A percentile compares a stretch with the other conserved stretches of the same genome.
Conservation (phyloP, 1,140 invertebrate species). For the Cydia amplana region DNA sequence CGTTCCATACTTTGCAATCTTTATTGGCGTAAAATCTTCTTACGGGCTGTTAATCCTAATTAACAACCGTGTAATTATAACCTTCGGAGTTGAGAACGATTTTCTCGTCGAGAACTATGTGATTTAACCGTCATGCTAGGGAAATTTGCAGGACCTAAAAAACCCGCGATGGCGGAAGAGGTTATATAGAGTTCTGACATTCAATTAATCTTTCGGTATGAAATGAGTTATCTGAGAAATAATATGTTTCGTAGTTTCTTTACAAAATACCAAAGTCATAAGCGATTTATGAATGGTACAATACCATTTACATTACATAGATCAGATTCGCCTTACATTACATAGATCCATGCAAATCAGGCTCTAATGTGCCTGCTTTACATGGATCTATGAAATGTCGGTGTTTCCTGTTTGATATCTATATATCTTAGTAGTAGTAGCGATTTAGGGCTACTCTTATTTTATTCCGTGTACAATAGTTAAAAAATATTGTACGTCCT, state of each 20-base stretch:
- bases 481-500: too few relatives aligned
- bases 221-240: constrained; percentile 31
- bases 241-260: constrained; percentile 29
- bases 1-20: constrained; percentile 46
- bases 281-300: too few relatives aligned
- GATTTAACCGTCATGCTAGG: constrained; percentile 43
- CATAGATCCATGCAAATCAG: too few relatives aligned
- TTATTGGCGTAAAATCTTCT: constrained; percentile 59
- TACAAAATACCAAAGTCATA: too few relatives aligned
- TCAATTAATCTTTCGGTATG: constrained; percentile 35
- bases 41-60: constrained; percentile 60
- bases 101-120: constrained; percentile 48
- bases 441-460: too few relatives aligned
- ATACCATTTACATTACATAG: too few relatives aligned
- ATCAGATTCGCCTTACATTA: too few relatives aligned
- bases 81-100: constrained; percentile 46
- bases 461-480: too few relatives aligned
- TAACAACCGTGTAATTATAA: constrained; percentile 60
- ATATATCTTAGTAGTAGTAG: too few relatives aligned
- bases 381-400: too few relatives aligned
- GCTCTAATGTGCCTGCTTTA: too few relatives aligned
- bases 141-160: constrained; percentile 8
- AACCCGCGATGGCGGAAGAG: constrained; percentile 18
- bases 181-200: constrained; percentile 17
- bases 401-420: too few relatives aligned